These are phyloP conservation scores for Phoxinus phoxinus DNA, from an alignment of 2,113 vertebrate genomes.

Conservation along the genomic window DNA sequence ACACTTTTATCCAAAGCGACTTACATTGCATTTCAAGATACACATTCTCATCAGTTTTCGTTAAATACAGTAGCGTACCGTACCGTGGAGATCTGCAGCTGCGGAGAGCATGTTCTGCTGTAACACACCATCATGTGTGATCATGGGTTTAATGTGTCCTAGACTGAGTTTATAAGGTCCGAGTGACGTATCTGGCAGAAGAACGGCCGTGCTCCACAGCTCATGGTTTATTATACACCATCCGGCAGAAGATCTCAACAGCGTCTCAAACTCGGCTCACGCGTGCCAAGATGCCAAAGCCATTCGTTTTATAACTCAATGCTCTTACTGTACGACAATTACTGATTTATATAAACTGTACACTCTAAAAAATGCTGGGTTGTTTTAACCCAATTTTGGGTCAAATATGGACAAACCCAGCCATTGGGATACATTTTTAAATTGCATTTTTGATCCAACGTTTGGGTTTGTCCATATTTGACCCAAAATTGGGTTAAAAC, in stretches of 20 bases:
- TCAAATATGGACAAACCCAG: too few species aligned
- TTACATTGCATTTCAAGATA: too few species aligned
- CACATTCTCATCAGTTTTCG: too few species aligned
- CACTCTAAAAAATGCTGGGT: too few species aligned
- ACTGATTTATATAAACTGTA: neutral
- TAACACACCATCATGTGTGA: neutral
- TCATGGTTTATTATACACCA: neutral
- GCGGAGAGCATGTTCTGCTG: neutral
- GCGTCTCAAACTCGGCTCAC: neutral
- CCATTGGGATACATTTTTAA: too few species aligned
- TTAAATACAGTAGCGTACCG: too few species aligned
- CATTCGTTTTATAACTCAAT: neutral
- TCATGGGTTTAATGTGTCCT: neutral
- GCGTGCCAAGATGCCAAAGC: neutral
- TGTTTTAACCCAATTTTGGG: too few species aligned
- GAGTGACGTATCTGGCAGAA: constrained; percentile 2
- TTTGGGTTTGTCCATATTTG: too few species aligned
- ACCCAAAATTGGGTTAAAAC: too few species aligned
- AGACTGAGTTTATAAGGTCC: neutral
- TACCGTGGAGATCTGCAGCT: too few species aligned
- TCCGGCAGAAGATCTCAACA: neutral
- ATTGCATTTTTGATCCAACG: too few species aligned
- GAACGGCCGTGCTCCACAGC: neutral
- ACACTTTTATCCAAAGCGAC: too few species aligned
- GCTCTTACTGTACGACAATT: neutral